These are phyloP conservation scores for Apodemus sylvaticus DNA, from an alignment of 2,113 vertebrate species.

Conservation along the genomic window DNA sequence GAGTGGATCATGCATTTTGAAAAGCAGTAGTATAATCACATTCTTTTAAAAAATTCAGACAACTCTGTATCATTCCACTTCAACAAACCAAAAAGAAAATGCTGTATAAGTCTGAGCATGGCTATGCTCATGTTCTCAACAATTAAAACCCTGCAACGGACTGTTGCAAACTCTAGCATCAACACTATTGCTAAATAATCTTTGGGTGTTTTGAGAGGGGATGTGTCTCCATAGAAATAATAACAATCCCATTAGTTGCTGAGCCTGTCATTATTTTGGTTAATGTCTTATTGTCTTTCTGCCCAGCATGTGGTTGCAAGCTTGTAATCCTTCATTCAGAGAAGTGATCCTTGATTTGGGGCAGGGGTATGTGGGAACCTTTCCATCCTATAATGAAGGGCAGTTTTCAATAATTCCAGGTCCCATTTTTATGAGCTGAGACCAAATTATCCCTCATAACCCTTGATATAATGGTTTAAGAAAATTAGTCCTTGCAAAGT, in stretches of 20 bases:
- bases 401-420: constrained; percentile 64
- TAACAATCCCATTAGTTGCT: constrained; percentile 52
- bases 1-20: neutral
- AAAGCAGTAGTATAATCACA: constrained; percentile 22
- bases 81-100: neutral
- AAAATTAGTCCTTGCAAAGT: constrained; percentile 31
- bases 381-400: constrained; percentile 60
- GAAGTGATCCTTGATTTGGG: constrained; percentile 15
- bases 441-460: constrained; percentile 69
- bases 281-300: constrained; percentile 56
- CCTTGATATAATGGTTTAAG: constrained; percentile 1
- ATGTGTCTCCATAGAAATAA: constrained; percentile 40
- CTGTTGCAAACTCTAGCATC: constrained; percentile 24
- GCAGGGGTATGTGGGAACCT: neutral
- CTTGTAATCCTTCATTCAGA: constrained; percentile 28
- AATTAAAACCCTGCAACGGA: constrained; percentile 54
- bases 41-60: neutral
- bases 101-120: neutral
- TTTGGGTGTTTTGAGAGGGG: neutral
- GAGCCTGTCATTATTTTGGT: constrained; percentile 53
- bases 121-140: neutral
- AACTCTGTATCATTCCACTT: constrained; percentile 25
- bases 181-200: constrained; percentile 41
- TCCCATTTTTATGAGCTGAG: constrained; percentile 62
- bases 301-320: neutral